These are phyloP conservation scores for Stramonita haemastoma DNA, from an alignment of 2,888 invertebrate genomes.

Conservation along the genomic window DNA sequence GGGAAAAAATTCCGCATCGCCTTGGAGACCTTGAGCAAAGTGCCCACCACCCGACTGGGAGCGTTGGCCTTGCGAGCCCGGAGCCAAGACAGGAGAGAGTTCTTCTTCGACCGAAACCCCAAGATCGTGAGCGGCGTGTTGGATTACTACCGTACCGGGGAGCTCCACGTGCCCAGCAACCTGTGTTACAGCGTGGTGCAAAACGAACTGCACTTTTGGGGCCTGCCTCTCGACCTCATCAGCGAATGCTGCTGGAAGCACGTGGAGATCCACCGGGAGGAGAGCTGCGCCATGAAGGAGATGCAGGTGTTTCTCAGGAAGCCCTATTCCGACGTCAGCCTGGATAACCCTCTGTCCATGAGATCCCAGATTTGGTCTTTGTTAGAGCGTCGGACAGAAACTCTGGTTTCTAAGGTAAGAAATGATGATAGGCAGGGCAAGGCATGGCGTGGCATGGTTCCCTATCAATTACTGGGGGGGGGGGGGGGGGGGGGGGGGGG, in stretches of 20 bases:
- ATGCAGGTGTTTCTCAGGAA: background rate
- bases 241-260: slow-evolving; percentile 10
- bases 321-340: background rate
- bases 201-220: background rate
- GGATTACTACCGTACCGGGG: slow-evolving; percentile 40
- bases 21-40: background rate
- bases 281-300: background rate
- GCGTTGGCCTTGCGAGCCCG: background rate
- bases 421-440: too few relatives aligned
- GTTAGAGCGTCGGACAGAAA: background rate
- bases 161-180: background rate
- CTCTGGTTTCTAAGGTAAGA: background rate
- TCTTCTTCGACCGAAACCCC: slow-evolving; percentile 41
- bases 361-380: background rate
- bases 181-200: background rate
- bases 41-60: slow-evolving; percentile 36
- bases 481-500: too few relatives aligned
- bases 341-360: background rate
- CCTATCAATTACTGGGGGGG: too few relatives aligned
- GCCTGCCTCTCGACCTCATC: background rate
- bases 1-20: slow-evolving; percentile 29
- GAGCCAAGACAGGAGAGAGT: background rate
- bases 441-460: too few relatives aligned
- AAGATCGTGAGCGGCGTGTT: slow-evolving; percentile 34
- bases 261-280: background rate